Conservation (phyloP, 2,113 vertebrate species). For the Oncorhynchus kisutch region DNA sequence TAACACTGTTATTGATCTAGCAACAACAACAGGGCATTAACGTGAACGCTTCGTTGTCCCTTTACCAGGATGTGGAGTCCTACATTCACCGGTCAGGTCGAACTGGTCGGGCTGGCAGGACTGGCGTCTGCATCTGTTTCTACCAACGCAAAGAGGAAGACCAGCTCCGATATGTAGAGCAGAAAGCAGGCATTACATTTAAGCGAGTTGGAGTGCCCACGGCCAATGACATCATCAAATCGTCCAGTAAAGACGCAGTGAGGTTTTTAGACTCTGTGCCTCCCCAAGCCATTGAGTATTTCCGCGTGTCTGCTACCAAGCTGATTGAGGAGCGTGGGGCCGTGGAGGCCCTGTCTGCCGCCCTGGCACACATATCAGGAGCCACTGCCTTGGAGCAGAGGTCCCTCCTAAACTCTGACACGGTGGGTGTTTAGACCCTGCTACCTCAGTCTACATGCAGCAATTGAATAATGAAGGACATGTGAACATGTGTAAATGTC, state of each 20-base stretch:
- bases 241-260: slow-evolving; percentile 91
- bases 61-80: slow-evolving; percentile 89
- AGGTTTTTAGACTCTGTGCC: slow-evolving; percentile 73
- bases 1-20: too few species aligned
- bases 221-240: slow-evolving; percentile 89
- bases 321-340: slow-evolving; percentile 90
- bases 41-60: too few species aligned
- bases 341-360: slow-evolving; percentile 87
- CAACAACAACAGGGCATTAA: too few species aligned
- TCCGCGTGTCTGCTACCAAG: slow-evolving; percentile 82
- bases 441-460: too few species aligned
- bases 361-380: slow-evolving; percentile 93
- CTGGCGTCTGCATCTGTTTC: slow-evolving; percentile 92
- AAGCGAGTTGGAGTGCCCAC: slow-evolving; percentile 91
- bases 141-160: slow-evolving; percentile 90
- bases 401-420: slow-evolving; percentile 87
- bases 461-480: too few species aligned
- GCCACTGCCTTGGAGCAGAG: slow-evolving; percentile 87
- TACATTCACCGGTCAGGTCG: slow-evolving; percentile 97
- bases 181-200: slow-evolving; percentile 94
- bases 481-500: not conserved
- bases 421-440: slow-evolving; percentile 67
- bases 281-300: slow-evolving; percentile 80
- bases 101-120: slow-evolving; percentile 90
- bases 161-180: slow-evolving; percentile 85